Percentiles rank a stretch among this genome's conserved stretches.
These are phyloP conservation scores for Leistus spinibarbis DNA, from an alignment of 2,888 invertebrate genomes.

Conservation along the genomic window DNA sequence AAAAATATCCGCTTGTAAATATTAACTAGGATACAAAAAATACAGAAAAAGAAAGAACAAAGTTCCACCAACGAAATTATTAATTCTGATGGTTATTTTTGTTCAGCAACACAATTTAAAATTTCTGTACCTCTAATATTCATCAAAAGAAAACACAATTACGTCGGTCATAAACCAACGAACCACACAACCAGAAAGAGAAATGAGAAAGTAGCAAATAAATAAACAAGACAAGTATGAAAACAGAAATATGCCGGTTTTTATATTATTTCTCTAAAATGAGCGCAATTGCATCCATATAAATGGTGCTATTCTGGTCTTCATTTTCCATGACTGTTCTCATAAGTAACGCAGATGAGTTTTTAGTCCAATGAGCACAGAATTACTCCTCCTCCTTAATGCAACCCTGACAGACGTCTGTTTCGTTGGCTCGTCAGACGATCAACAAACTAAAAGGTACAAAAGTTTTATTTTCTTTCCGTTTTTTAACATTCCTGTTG, in stretches of 20 bases:
- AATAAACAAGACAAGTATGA: neutral
- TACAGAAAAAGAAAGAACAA: neutral
- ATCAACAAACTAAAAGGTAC: neutral
- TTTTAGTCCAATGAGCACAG: slow-evolving; percentile 30
- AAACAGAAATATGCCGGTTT: slow-evolving; percentile 15
- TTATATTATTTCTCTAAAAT: slow-evolving; percentile 21
- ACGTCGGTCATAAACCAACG: slow-evolving; percentile 25
- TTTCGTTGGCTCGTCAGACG: neutral
- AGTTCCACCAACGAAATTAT: neutral
- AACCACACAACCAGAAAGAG: slow-evolving; percentile 4
- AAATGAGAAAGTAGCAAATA: neutral
- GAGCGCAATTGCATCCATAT: neutral
- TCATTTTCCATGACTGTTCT: slow-evolving; percentile 30
- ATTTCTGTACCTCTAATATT: slow-evolving; percentile 29
- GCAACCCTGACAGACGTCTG: neutral
- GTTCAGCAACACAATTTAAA: slow-evolving; percentile 31
- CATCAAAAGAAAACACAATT: slow-evolving; percentile 38
- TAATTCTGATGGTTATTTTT: slow-evolving; percentile 33
- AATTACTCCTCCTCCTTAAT: neutral
- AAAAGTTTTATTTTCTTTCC: neutral
- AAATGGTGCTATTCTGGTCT: slow-evolving; percentile 26
- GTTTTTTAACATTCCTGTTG: neutral
- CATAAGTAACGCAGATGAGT: slow-evolving; percentile 34
- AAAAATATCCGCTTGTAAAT: neutral
- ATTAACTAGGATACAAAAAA: neutral